These are phyloP conservation scores for Pseudomyrmex cubaensis DNA, from an alignment of 1,140 invertebrate genomes.

Conservation along the genomic window DNA sequence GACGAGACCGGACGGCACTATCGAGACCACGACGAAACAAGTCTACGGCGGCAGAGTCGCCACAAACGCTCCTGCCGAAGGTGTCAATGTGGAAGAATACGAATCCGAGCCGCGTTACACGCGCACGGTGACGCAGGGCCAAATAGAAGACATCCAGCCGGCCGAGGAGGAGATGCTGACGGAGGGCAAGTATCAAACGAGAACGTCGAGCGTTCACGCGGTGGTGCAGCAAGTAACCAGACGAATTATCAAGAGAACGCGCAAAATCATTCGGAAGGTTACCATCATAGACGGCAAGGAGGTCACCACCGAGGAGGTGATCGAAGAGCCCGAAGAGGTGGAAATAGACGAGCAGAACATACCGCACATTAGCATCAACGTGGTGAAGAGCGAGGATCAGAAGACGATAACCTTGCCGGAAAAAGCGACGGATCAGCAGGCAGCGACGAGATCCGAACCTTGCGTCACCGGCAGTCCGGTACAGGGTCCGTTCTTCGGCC, in stretches of 20 bases:
- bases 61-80: conserved; percentile 87
- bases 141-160: conserved; percentile 74
- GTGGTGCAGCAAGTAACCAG: conserved; percentile 92
- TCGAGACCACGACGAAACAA: conserved; percentile 87
- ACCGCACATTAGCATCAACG: conserved; percentile 90
- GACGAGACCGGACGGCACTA: conserved; percentile 87
- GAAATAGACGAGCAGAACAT: conserved; percentile 91
- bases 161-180: conserved; percentile 70
- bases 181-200: conserved; percentile 83
- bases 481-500: conserved; percentile 76
- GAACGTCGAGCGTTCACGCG: conserved; percentile 89
- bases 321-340: conserved; percentile 93
- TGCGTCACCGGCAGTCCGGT: conserved; percentile 52
- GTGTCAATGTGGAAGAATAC: conserved; percentile 88
- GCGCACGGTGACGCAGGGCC: conserved; percentile 82
- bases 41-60: conserved; percentile 87
- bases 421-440: background rate
- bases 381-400: conserved; percentile 86
- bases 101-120: conserved; percentile 86
- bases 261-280: conserved; percentile 90
- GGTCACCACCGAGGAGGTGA: conserved; percentile 91
- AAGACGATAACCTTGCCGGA: background rate
- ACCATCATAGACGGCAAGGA: conserved; percentile 93
- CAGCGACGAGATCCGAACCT: background rate
- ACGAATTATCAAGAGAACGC: conserved; percentile 90